phyloP scores from a whole-genome alignment of 2,888 invertebrate species.

The Ypsolopha scabrella region DNA sequence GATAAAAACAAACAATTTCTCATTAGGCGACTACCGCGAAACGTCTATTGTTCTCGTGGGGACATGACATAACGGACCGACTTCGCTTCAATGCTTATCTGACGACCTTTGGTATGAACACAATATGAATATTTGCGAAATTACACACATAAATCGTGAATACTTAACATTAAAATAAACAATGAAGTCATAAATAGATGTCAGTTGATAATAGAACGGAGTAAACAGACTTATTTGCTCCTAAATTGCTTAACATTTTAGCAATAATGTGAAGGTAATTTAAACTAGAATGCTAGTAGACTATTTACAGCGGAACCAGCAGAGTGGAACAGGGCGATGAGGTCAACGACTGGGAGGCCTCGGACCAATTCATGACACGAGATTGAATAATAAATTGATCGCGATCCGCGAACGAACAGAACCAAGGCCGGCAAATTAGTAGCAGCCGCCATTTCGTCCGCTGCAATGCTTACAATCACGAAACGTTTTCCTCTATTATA shows the following conservation, averaged over 20 bases:
- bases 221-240: too few relatives aligned
- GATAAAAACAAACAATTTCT: slow-evolving; percentile 64
- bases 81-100: background rate
- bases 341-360: slow-evolving; percentile 59
- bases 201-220: too few relatives aligned
- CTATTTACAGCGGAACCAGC: background rate
- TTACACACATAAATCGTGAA: too few relatives aligned
- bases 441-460: slow-evolving; percentile 49
- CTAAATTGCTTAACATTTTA: background rate
- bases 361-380: slow-evolving; percentile 69
- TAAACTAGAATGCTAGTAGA: background rate
- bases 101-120: background rate
- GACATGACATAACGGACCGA: slow-evolving; percentile 44
- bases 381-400: slow-evolving; percentile 70
- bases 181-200: too few relatives aligned
- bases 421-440: slow-evolving; percentile 61
- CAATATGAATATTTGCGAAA: background rate
- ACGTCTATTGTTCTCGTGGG: slow-evolving; percentile 56
- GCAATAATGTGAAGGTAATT: background rate
- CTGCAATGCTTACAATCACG: slow-evolving; percentile 21
- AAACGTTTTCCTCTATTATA: slow-evolving; percentile 22
- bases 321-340: slow-evolving; percentile 6
- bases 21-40: slow-evolving; percentile 60
- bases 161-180: too few relatives aligned
- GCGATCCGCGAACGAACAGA: slow-evolving; percentile 22